Conservation (phyloP, 2,113 vertebrate species). For the Sinocyclocheilus maitianheensis region DNA sequence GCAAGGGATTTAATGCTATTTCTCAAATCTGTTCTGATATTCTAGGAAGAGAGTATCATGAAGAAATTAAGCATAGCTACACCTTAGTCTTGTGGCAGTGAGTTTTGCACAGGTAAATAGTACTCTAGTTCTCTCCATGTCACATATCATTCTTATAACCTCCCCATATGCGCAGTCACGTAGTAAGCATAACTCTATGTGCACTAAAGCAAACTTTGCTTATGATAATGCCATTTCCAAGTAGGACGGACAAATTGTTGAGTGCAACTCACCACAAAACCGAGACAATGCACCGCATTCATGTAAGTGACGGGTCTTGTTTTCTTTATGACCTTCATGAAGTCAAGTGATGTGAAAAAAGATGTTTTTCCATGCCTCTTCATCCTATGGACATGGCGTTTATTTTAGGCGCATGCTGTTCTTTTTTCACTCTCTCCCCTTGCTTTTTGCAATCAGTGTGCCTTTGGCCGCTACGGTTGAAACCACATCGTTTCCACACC, state of each 20-base stretch:
- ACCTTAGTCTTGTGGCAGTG: neutral
- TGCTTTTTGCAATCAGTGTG: constrained; percentile 63
- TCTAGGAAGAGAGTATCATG: neutral
- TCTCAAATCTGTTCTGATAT: neutral
- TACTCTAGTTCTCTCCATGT: neutral
- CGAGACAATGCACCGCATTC: constrained; percentile 32
- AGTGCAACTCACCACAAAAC: constrained; percentile 11
- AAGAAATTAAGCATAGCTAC: neutral
- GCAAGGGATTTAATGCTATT: neutral
- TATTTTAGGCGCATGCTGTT: constrained; percentile 57
- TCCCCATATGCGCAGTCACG: neutral
- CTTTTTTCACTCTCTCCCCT: constrained; percentile 28
- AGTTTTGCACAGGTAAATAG: neutral
- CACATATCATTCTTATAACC: neutral
- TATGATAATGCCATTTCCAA: constrained; percentile 33
- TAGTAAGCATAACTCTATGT: neutral
- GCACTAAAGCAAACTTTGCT: constrained; percentile 25
- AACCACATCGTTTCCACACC: constrained; percentile 66
- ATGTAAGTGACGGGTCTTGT: constrained; percentile 16
- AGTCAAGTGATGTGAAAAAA: constrained; percentile 41
- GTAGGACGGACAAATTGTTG: constrained; percentile 17
- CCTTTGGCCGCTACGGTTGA: constrained; percentile 56
- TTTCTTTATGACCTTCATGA: constrained; percentile 37
- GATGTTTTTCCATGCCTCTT: constrained; percentile 44
- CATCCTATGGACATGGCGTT: constrained; percentile 46